Conservation (phyloP, 1,140 invertebrate species). For the Leptinotarsa texana region DNA sequence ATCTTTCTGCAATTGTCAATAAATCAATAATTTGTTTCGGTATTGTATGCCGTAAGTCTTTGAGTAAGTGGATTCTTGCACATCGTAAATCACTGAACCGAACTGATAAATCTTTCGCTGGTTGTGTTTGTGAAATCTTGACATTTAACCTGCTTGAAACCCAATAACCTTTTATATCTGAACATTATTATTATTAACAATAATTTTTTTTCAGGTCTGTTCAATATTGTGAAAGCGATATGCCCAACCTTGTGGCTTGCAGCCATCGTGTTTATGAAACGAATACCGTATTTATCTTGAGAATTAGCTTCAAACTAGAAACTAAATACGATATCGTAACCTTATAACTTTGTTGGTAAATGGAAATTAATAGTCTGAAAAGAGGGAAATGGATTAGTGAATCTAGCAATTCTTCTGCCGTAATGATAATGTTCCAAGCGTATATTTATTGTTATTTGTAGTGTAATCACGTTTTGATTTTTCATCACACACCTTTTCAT, state of each 20-base stretch:
- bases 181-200: constrained; percentile 9
- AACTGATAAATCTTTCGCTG: not conserved
- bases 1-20: not conserved
- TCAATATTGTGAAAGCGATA: not conserved
- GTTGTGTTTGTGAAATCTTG: constrained; percentile 6
- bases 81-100: not conserved
- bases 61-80: not conserved
- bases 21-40: not conserved
- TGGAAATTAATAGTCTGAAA: not conserved
- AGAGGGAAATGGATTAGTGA: not conserved
- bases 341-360: not conserved
- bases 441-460: too few relatives aligned
- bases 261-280: not conserved
- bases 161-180: not conserved
- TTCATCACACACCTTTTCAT: too few relatives aligned
- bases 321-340: not conserved
- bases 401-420: not conserved
- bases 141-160: constrained; percentile 3
- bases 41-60: not conserved
- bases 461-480: too few relatives aligned
- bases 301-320: not conserved
- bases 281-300: not conserved
- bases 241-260: not conserved
- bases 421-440: not conserved
- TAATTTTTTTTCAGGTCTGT: not conserved